Percentiles rank a stretch among this genome's conserved stretches.
These are phyloP conservation scores for Oegoconia quadripuncta DNA, from an alignment of 2,888 invertebrate species.

Conservation along the genomic window DNA sequence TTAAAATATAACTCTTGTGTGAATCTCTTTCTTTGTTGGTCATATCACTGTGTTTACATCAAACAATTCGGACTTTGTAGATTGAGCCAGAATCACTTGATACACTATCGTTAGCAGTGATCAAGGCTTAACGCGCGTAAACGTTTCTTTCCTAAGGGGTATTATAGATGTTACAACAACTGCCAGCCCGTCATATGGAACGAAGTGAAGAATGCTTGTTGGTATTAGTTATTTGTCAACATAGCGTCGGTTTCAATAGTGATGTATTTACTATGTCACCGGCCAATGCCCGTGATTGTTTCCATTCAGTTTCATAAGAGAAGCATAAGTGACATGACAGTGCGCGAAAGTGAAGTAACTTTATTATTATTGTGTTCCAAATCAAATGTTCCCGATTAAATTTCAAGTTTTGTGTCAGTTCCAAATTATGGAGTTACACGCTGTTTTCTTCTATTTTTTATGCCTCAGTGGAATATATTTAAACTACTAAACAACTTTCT, in stretches of 20 bases:
- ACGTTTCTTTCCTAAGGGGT: no score
- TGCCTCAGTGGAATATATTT: no score
- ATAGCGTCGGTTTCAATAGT: conserved; percentile 42
- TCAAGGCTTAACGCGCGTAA: no score
- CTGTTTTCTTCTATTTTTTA: no score
- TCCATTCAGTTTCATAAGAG: conserved; percentile 19
- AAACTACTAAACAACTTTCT: no score
- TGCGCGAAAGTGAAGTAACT: conserved; percentile 8
- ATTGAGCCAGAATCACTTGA: no score
- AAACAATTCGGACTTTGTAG: no score
- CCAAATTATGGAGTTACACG: no score
- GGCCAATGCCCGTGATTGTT: conserved; percentile 10
- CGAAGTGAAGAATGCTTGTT: conserved; percentile 47
- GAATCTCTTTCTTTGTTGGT: conserved; percentile 4
- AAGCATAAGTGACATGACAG: conserved; percentile 17
- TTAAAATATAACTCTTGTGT: conserved; percentile 1
- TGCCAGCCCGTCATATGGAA: conserved; percentile 23
- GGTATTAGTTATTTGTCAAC: conserved; percentile 58
- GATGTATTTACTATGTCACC: conserved; percentile 32
- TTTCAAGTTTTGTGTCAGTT: neutral
- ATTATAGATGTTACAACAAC: conserved; percentile 2
- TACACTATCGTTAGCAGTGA: no score
- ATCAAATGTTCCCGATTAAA: neutral
- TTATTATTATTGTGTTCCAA: neutral
- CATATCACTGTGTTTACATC: neutral